Base-by-base conservation (phyloP, 2,888 invertebrate genomes). In the Hanleya hanleyi region DNA sequence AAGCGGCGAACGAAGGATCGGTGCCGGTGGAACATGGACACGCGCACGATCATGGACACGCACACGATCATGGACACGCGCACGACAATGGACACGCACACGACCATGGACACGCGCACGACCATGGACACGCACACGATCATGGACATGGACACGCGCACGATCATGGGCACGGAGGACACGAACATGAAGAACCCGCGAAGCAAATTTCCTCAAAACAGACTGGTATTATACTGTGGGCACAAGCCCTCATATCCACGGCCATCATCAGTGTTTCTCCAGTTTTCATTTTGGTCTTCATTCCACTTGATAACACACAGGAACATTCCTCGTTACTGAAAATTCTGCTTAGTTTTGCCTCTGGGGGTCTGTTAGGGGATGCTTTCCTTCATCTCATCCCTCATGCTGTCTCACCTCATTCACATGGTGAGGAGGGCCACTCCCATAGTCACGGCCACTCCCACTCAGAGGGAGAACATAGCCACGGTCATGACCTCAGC, bases 331-430 rank as follows among this genome's bases (percentile, higher is more conserved):
- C 97, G 0, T 92, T 97, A 49, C 92, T 99, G 7, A 99, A 98
- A 92, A 93, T 98, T 51, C 74, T 92, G 35, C 82, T 91, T 26
- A 90, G 89, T 72, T 91, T 91, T 84, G 91, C 91, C 4, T 90
- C 91, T 35, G 91, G 91, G 51, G 97, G 99, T 62, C 93, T 99
- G 18, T 92, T 99, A 0, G 99, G 99, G 7, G 99, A 99, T 92
- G 99, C 99, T 0, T 99, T 99, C 91, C 93, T 99, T 6, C 99
- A 99, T 92, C 92, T 99, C 78, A 99, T 99, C 87, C 99, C 99
- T 0, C 99, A 99, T 91, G 98, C 99, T 12, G 64, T 93, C 95
- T 36, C 92, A 92, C 89, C 89, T 15, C 90, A 91, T 74, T 81
- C 84, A n/a, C 89, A 88, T 73, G 80, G 77, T 9, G 87, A 82